Evolutionary conservation across 53 echinoderm and acorn worm species (phyloP), one percentile per base, ranked within the genome.

Genomic region (Mesocentrotus franciscanus): DNA sequence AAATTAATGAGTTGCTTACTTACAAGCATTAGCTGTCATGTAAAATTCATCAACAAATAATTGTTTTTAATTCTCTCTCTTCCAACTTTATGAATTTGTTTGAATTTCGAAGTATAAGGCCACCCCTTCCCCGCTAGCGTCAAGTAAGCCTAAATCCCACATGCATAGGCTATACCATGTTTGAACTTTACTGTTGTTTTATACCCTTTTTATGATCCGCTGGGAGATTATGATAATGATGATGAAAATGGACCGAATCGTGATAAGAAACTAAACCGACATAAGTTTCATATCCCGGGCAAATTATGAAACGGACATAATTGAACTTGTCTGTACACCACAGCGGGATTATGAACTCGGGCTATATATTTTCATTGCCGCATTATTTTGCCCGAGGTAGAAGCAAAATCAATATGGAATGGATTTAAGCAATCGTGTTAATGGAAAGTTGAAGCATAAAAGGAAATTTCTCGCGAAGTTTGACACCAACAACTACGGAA

Each of bases 401-500:
- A 36, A 42, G 36, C 39, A 36, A 81, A 42, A 81, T 81, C 81
- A 36, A 81, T 81, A 81, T 81, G 81, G 81, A 81, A 81, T 81
- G 81, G 36, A 81, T 81, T 81, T 81, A 22, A 29, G 36, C 42
- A 33, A 81, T 81, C 29, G 39, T 42, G 17, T 42, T 81, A 39
- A 76, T 27, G 33, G 76, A 76, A 76, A 17, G 9, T 81, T 81
- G 36, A 81, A 81, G 42, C 18, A 20, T 20, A 39, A 81, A 81
- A 18, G 92, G 68, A 64, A 66, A 92, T 61, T 64, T 61, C 70
- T 35, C 24, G 17, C 26, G 92, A 92, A 61, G 60, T 64, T 92
- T 68, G 92, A 92, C 92, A 92, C 39, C 62, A 81, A 81, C 36
- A 66, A 92, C 39, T 68, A 71, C 68, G 92, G 92, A 66, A 92